These are phyloP conservation scores for Petrocephalus zakoni DNA, from an alignment of 2,113 vertebrate species.

Conservation along the genomic window DNA sequence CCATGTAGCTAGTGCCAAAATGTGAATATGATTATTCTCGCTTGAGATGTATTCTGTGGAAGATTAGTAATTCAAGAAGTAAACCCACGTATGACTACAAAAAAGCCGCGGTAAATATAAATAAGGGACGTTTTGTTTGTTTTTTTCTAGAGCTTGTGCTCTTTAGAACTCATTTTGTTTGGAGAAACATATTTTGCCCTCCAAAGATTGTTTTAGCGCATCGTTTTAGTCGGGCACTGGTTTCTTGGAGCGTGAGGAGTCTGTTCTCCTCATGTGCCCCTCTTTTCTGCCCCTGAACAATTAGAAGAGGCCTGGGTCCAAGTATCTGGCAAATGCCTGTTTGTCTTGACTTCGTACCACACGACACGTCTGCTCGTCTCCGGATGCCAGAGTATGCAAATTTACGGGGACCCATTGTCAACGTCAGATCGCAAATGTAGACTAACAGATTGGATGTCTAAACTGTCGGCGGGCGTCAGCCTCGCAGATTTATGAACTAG, in stretches of 20 bases:
- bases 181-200: background rate
- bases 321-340: background rate
- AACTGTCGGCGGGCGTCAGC: background rate
- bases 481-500: background rate
- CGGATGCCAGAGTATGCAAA: background rate
- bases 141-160: background rate
- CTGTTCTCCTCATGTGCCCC: background rate
- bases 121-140: background rate
- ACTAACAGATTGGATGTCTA: background rate
- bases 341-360: background rate
- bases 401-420: background rate
- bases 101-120: background rate
- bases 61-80: conserved; percentile 6
- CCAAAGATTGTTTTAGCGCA: background rate
- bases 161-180: background rate
- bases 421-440: background rate
- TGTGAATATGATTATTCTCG: background rate
- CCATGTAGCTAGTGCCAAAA: conserved; percentile 21
- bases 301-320: background rate
- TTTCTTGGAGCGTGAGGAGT: background rate
- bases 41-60: background rate
- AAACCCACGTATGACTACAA: background rate
- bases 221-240: background rate
- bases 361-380: background rate
- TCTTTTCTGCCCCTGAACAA: background rate